Evolutionary conservation across 2,888 invertebrate species (phyloP), one percentile per base, ranked within the genome.

Genomic region (Homarus gammarus): DNA sequence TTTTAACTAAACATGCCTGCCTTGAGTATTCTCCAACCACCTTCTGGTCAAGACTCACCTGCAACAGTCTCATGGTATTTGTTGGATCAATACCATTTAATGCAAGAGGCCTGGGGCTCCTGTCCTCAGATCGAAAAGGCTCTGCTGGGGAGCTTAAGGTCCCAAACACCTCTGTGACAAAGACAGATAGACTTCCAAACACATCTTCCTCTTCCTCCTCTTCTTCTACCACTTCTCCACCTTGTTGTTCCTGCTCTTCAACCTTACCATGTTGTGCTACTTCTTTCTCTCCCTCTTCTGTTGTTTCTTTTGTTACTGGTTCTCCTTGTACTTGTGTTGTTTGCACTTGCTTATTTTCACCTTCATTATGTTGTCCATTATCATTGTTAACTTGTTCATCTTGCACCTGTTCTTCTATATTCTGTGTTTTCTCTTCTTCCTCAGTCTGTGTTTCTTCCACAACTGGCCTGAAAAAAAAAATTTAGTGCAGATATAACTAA

Each of bases 161-260:
- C 8, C 75, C 72, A 15, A 91, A 85, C 27, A 91, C 82, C 75
- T 91, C 91, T 0, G 81, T 36, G n/a, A 85, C 38, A 38, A 91
- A 91, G 31, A 61, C 31, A 8, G 91, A 73, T n/a, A 91, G 72
- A 27, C 56, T 51, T 8, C 49, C 83, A 82, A 89, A 91, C 31
- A 89, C 85, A 56, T 90, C 90, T 15, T 90, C 90, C 31, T 78
- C 90, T 12, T 90, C 90, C 18, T 90, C 90, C 38, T 90, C 90
- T 10, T 73, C 83, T 12, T 75, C 87, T 1, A 82, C 86, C 18
- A 73, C 82, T 33, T 64, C 73, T 18, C 51, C 82, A 40, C 38
- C 33, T 18, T 44, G 33, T 5, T 51, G 70, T 33, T 75, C 73
- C 1, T 73, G 70, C 15, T 82, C 87, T 27, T 49, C 49, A n/a